Evolutionary conservation across 1,140 invertebrate species (phyloP), one percentile per base, ranked within the genome.

Genomic region (Nilaparvata lugens): DNA sequence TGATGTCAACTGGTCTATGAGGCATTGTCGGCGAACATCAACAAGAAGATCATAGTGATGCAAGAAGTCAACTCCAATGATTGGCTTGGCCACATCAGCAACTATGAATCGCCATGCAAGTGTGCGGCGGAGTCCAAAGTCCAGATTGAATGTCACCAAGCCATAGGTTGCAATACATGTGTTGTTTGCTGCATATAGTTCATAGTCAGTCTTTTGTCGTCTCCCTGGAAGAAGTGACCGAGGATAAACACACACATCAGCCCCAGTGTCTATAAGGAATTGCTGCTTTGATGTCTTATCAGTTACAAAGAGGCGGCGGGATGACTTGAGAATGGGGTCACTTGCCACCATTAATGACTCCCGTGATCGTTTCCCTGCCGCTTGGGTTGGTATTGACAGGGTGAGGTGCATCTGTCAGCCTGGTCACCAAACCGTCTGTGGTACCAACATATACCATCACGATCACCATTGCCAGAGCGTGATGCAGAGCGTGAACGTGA

Each of bases 11-110:
- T n/a, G n/a, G n/a, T n/a, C n/a, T n/a, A n/a, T n/a, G n/a, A n/a
- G n/a, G n/a, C n/a, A n/a, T n/a, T n/a, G n/a, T n/a, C n/a, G n/a
- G n/a, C n/a, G n/a, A n/a, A n/a, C n/a, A n/a, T n/a, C n/a, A n/a
- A n/a, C n/a, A n/a, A n/a, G n/a, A n/a, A n/a, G n/a, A n/a, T n/a
- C n/a, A n/a, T n/a, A n/a, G n/a, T n/a, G n/a, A n/a, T n/a, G 28
- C 13, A 71, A 53, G 35, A 77, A 74, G 64, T 78, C 74, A 0
- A 72, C 70, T 6, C 75, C 73, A 4, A 77, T 69, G 13, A 74
- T 75, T 2, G 72, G 70, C 21, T 61, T 64, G 0, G 63, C 51
- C 4, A 77, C 68, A 52, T 76, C 71, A 1, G 74, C 75, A 0
- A 78, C 58, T 2, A 70, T 67, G 57, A 78, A 77, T 1, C 52